Conservation (phyloP, 2,888 invertebrate genomes). For the Hemistola chrysoprasaria region DNA sequence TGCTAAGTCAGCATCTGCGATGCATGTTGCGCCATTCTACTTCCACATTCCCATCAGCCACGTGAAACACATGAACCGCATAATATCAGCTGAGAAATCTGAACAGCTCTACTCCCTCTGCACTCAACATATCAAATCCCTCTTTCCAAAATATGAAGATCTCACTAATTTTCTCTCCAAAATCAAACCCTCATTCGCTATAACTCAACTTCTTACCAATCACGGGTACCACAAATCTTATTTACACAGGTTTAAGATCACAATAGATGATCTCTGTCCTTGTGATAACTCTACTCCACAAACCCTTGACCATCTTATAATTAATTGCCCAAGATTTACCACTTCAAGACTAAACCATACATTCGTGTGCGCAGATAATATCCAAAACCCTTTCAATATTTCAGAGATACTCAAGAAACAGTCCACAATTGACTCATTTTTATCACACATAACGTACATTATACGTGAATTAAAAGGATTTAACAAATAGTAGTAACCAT, state of each 20-base stretch:
- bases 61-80: not conserved
- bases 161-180: not conserved
- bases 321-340: not conserved
- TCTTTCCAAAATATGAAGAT: not conserved
- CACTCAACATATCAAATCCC: too few species aligned
- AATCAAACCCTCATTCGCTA: not conserved
- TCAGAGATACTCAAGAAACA: too few species aligned
- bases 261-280: not conserved
- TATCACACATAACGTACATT: too few species aligned
- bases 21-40: not conserved
- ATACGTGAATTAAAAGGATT: too few species aligned
- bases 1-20: not conserved
- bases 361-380: too few species aligned
- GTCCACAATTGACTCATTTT: too few species aligned
- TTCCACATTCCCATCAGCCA: not conserved
- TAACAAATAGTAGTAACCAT: too few species aligned
- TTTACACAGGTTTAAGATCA: not conserved
- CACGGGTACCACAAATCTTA: conserved; percentile 2
- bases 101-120: too few species aligned
- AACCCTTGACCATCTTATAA: not conserved
- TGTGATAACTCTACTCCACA: not conserved
- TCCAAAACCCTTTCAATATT: too few species aligned
- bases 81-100: not conserved
- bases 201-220: conserved; percentile 2
- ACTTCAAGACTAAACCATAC: not conserved